A percentile compares a stretch with the other conserved stretches of the same genome.
These are phyloP conservation scores for Gymnodraco acuticeps DNA, from an alignment of 2,797 vertebrate species.

Conservation along the genomic window DNA sequence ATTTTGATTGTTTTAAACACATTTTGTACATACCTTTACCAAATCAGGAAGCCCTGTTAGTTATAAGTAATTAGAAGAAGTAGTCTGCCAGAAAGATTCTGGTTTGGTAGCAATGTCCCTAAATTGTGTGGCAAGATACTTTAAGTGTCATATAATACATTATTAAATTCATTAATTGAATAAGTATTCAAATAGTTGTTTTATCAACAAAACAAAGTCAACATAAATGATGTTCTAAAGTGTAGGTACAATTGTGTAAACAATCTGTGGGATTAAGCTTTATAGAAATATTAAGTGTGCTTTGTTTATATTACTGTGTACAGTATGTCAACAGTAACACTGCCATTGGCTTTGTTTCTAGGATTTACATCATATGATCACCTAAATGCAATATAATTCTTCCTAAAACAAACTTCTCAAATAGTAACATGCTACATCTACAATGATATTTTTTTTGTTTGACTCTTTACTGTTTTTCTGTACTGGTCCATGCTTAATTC, in stretches of 20 bases:
- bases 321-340: neutral
- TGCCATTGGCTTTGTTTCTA: too few species aligned
- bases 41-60: neutral
- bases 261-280: neutral
- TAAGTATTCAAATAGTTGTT: neutral
- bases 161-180: neutral
- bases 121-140: neutral
- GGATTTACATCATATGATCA: too few species aligned
- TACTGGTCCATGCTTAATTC: too few species aligned
- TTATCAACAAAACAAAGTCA: neutral
- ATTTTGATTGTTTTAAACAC: neutral
- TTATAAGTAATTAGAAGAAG: neutral
- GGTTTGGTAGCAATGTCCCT: neutral
- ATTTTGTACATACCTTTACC: neutral
- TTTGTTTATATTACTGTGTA: neutral
- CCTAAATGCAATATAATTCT: too few species aligned
- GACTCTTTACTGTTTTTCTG: too few species aligned
- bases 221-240: too few species aligned
- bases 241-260: neutral
- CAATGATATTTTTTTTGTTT: too few species aligned
- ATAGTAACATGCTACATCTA: too few species aligned
- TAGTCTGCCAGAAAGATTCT: neutral
- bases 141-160: neutral
- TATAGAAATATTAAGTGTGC: neutral
- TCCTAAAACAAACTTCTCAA: too few species aligned